Conservation (phyloP, 1,140 invertebrate species). For the Trichogramma pretiosum region DNA sequence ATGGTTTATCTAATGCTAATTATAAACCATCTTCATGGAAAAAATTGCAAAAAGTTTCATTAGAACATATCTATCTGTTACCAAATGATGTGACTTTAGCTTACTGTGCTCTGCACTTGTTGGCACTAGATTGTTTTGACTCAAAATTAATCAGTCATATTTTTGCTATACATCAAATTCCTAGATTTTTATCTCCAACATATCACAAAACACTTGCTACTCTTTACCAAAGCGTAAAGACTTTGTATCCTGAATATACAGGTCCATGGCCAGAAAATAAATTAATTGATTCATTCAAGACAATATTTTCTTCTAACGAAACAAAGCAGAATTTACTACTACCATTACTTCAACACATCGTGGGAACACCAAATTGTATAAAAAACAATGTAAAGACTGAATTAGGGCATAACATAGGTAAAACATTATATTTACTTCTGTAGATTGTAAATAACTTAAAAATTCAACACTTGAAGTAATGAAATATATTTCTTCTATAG, state of each 20-base stretch:
- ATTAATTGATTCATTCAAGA: slow-evolving; percentile 17
- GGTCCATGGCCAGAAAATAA: slow-evolving; percentile 34
- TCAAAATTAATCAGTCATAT: slow-evolving; percentile 43
- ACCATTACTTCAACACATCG: slow-evolving; percentile 35
- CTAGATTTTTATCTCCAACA: background rate
- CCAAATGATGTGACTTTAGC: slow-evolving; percentile 10
- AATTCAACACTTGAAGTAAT: too few relatives aligned
- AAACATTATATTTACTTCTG: slow-evolving; percentile 8
- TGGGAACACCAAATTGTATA: slow-evolving; percentile 39
- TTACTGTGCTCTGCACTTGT: slow-evolving; percentile 45
- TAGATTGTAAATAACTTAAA: too few relatives aligned
- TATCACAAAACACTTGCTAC: slow-evolving; percentile 30
- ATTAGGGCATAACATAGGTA: slow-evolving; percentile 44
- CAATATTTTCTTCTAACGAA: background rate
- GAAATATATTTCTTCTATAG: too few relatives aligned
- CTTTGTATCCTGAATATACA: slow-evolving; percentile 44
- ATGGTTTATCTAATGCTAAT: slow-evolving; percentile 47
- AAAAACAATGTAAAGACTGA: slow-evolving; percentile 37
- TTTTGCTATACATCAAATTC: slow-evolving; percentile 31
- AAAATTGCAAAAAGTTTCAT: slow-evolving; percentile 34
- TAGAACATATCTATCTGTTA: slow-evolving; percentile 29
- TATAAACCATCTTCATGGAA: slow-evolving; percentile 52
- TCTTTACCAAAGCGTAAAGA: slow-evolving; percentile 48
- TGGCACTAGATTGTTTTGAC: slow-evolving; percentile 47
- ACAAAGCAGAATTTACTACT: slow-evolving; percentile 31